Evolutionary conservation across 2,888 invertebrate species (phyloP).

Genomic region (Leptinotarsa haldemani): DNA sequence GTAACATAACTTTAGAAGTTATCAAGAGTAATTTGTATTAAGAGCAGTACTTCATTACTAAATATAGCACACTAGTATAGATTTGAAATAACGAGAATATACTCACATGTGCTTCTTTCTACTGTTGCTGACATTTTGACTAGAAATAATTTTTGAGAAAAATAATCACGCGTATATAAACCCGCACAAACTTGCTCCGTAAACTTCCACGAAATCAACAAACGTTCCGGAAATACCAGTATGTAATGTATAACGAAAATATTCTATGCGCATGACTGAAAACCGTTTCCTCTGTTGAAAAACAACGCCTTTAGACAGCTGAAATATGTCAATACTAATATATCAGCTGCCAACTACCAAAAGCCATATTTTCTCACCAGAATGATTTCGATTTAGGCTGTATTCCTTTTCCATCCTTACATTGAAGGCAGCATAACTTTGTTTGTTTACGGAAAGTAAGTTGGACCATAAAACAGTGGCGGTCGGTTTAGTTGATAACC

Average conservation of each 20-base stretch:
- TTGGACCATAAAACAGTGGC: too few species aligned
- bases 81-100: not conserved
- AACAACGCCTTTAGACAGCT: too few species aligned
- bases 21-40: too few species aligned
- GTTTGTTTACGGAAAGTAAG: too few species aligned
- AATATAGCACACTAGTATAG: too few species aligned
- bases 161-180: slow-evolving; percentile 18
- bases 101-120: slow-evolving; percentile 49
- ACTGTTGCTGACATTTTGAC: slow-evolving; percentile 49
- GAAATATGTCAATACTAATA: too few species aligned
- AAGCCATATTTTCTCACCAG: too few species aligned
- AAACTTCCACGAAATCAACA: slow-evolving; percentile 48
- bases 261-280: slow-evolving; percentile 1
- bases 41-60: not conserved
- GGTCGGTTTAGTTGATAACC: too few species aligned
- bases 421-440: too few species aligned
- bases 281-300: not conserved
- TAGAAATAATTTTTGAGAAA: slow-evolving; percentile 24
- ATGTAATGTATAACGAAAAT: not conserved
- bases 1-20: too few species aligned
- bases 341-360: slow-evolving; percentile 33
- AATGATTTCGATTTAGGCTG: too few species aligned
- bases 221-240: slow-evolving; percentile 49
- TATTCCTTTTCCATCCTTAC: too few species aligned
- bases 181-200: slow-evolving; percentile 53